Evolutionary conservation across 2,113 vertebrate species (phyloP).

Genomic region (Buteo buteo): DNA sequence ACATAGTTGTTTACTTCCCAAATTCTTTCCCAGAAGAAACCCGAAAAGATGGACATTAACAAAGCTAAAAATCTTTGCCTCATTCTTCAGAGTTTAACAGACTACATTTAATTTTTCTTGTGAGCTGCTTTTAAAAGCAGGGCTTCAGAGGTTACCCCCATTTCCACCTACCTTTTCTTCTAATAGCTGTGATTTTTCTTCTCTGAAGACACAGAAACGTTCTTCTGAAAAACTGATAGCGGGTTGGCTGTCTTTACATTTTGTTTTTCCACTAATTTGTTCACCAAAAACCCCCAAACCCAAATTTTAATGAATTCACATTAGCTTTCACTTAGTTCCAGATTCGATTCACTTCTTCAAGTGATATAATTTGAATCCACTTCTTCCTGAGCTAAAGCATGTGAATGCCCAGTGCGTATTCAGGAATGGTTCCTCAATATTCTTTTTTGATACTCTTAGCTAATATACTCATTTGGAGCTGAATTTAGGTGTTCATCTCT

Average conservation of each 20-base stretch:
- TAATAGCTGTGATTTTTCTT: neutral
- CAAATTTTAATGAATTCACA: neutral
- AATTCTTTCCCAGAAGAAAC: neutral
- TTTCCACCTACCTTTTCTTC: neutral
- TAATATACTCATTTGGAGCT: neutral
- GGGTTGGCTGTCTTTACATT: neutral
- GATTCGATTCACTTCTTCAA: neutral
- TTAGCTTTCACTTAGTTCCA: neutral
- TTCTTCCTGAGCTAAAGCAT: neutral
- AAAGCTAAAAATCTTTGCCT: neutral
- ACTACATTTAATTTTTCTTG: neutral
- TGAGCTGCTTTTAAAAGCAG: neutral
- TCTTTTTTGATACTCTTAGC: neutral
- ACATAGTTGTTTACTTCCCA: neutral
- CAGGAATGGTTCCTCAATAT: neutral
- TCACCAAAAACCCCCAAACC: neutral
- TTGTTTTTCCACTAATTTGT: neutral
- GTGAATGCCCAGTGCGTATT: neutral
- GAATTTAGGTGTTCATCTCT: neutral
- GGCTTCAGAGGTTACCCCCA: neutral
- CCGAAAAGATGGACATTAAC: neutral
- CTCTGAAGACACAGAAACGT: neutral
- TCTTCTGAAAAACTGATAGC: neutral
- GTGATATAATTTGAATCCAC: neutral
- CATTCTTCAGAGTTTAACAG: neutral